Base-by-base conservation (phyloP, 2,888 invertebrate species). In the Nymphalis urticae region DNA sequence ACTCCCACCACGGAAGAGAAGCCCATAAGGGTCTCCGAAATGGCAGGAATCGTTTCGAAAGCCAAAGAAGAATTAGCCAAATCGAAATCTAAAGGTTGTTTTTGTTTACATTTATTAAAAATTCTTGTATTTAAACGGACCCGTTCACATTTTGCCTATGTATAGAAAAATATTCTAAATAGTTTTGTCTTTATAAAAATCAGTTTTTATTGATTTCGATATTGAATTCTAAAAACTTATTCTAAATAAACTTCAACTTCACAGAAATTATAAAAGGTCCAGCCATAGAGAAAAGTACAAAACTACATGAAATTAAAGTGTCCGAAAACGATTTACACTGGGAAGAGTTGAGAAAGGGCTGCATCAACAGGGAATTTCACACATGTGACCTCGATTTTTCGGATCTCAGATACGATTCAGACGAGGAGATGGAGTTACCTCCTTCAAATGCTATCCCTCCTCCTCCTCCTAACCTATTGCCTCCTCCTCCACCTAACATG, bases 351-450 rank as follows among this genome's bases (percentile, higher is more conserved):
- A 84, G 82, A 72, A 95, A 96, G 63, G 95, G 95, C 51, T 95
- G 95, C 73, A 93, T 97, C 77, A 94, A 95, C 71, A 93, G 97
- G 73, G 95, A 96, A 72, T 92, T 97, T 83, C 95, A 97, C 74
- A 94, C 98, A 61, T 98, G 98, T 85, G 99, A 99, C 88, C 94
- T 99, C 81, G 99, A 99, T 88, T 99, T 99, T 88, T 98, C 98
- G 16, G 99, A 99, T 87, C 93, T 99, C 65, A 95, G 95, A 63
- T 95, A 95, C 48, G 97, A 97, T 66, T 98, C 99, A 75, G 99
- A 99, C 83, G 95, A 95, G 67, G 97, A 97, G 81, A 93, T 96
- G 69, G 84, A 95, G 59, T 95, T 95, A 2, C 96, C 96, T 0
- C 94, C 95, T 13, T 93, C 94, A 7, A 93, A 95, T 10, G 88